These are phyloP conservation scores for Gortyna flavago DNA, from an alignment of 2,888 invertebrate species.

Conservation along the genomic window DNA sequence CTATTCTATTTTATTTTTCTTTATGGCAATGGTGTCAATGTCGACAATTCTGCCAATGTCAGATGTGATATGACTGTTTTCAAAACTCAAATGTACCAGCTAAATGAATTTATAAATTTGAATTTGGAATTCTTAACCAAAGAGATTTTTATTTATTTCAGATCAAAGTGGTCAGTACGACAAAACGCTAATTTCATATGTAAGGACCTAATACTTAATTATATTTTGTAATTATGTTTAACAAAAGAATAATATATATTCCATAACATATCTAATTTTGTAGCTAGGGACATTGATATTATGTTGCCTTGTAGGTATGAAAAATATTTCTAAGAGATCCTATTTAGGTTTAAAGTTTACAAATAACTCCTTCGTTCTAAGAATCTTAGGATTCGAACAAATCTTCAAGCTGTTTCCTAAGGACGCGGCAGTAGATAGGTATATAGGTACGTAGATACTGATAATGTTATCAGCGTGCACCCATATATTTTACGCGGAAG, in stretches of 20 bases:
- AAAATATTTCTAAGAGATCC: not conserved
- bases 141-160: too few species aligned
- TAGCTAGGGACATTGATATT: slow-evolving; percentile 2
- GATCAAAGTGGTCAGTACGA: too few species aligned
- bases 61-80: too few species aligned
- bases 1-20: too few species aligned
- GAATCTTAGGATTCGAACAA: not conserved
- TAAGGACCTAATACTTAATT: too few species aligned
- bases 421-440: not conserved
- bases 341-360: too few species aligned
- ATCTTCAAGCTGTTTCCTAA: not conserved
- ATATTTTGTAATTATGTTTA: slow-evolving; percentile 2
- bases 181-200: too few species aligned
- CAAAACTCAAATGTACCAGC: too few species aligned
- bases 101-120: too few species aligned
- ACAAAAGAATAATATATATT: not conserved
- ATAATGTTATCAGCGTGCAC: not conserved
- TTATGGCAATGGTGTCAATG: too few species aligned
- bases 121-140: too few species aligned
- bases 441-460: not conserved
- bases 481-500: not conserved
- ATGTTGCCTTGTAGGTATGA: not conserved
- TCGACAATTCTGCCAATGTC: too few species aligned
- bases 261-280: not conserved
- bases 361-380: not conserved